These are phyloP conservation scores for Chelon labrosus DNA, from an alignment of 2,797 vertebrate species.

Conservation along the genomic window DNA sequence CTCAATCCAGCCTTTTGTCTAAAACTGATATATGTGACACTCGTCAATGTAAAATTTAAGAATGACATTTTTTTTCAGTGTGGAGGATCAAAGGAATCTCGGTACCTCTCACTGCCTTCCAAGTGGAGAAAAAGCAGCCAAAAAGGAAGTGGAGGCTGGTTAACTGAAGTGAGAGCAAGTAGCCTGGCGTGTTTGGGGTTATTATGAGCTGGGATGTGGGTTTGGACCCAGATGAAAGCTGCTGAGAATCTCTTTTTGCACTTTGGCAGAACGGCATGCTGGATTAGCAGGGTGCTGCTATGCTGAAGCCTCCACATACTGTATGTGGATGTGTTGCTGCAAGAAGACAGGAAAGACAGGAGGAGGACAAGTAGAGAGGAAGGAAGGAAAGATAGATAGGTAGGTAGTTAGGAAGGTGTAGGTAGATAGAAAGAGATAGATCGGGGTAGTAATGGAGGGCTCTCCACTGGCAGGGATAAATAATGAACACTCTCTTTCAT, in stretches of 20 bases:
- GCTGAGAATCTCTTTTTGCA: neutral
- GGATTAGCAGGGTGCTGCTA: conserved; percentile 18
- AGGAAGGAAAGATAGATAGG: no score
- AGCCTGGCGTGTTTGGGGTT: conserved; percentile 20
- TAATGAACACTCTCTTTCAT: neutral
- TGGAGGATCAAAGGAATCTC: neutral
- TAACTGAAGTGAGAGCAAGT: conserved; percentile 21
- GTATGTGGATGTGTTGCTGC: neutral
- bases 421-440: no score
- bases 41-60: neutral
- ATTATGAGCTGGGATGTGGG: conserved; percentile 17
- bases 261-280: conserved; percentile 8
- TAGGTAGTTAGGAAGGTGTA: no score
- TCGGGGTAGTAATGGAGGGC: no score
- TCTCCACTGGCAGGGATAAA: neutral
- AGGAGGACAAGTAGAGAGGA: neutral
- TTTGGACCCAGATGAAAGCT: conserved; percentile 47
- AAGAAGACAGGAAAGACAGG: neutral
- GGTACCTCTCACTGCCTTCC: neutral
- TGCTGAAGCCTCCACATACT: conserved; percentile 11
- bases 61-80: neutral
- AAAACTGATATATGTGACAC: no score
- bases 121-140: neutral
- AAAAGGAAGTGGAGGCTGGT: neutral
- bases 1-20: no score